Evolutionary conservation across 53 echinoderm and acorn worm genomes (phyloP), one percentile per base, ranked within the genome.

Genomic region (Patiria pectinifera): DNA sequence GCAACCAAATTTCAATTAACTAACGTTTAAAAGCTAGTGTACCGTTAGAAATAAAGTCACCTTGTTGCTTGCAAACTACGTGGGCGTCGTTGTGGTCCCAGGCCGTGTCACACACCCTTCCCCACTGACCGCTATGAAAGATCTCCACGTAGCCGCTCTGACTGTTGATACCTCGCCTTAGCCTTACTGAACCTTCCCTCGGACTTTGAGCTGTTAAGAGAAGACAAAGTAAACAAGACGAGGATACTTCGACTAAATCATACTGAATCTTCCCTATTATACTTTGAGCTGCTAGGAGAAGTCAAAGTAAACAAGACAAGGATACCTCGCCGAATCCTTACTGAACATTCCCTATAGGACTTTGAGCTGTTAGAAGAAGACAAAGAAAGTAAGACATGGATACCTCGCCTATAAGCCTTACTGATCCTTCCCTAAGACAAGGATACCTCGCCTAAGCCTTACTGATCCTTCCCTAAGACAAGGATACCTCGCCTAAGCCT

Each of bases 141-240:
- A 95, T 87, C 83, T 92, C 92, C 25, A 95, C 91, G 59, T 92
- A 95, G 23, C 95, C 95, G 71, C 92, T 94, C 3, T 70, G 44
- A 11, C 88, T 85, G 18, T 83, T 88, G 60, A 79, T 82, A 6
- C 94, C 95, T n/a, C 92, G 90, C 25, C 80, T 89, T 12, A 95
- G 66, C 60, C 95, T 62, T 24, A 95, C 79, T 19, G 92, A 92
- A 18, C 95, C 95, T 59, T 95, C 95, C 12, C 72, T 69, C 8
- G 46, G 44, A 2, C 74, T 45, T 75, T 94, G 92, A 14, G 86
- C 94, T 94, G 82, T 91, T 91, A 45, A 26, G 69, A 19, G 23
- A 77, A 78, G 47, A 62, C 47, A 21, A 63, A 80, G 1, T 10
- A 10, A 23, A 19, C 5, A 22, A n/a, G n/a, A 8, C 22, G 2